Evolutionary conservation across 2,888 invertebrate genomes (phyloP), one percentile per base, ranked within the genome.

Genomic region (Agrochola litura): DNA sequence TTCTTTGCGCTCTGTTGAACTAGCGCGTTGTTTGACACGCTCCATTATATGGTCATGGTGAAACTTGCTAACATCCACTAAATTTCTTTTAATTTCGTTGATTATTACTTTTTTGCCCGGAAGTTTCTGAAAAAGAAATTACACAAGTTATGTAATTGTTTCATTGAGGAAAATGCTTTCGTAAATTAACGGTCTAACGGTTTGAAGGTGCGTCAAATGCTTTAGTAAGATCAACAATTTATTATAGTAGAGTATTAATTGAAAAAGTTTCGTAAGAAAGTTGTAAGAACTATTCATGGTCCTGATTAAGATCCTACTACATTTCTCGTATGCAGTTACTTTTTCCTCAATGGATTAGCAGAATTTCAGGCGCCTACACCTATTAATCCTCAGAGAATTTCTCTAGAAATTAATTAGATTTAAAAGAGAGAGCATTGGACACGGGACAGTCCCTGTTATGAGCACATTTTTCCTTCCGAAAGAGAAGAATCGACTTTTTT

Each of bases 51-150:
- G 88, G 22, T 88, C 82, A 2, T 72, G 83, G 52, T 94, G 93
- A 69, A 94, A 94, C 63, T 88, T 83, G 78, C 92, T 89, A 9
- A 93, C 81, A 43, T 91, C 89, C 41, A 85, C 67, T 10, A 93
- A 81, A 90, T 95, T 97, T 92, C 94, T 95, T 91, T 78, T 95
- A 91, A 88, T 98, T 97, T 93, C 98, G 25, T 91, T 78, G 8
- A 93, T 60, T 0, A 92, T 89, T 1, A 79, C 86, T 73, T 84
- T 88, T 81, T 93, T 93, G 0, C 94, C 92, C 0, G 94, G 94
- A 46, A 93, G 77, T 70, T 85, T 85, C 93, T 93, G 83, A 72
- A 81, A 85, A 60, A 69, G 0, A 63, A 80, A 72, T 58, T 16
- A 61, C 52, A 43, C 22, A 58, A 68, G 58, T 5, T 49, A 41